Base-by-base conservation (phyloP, 2,797 vertebrate genomes). In the Amblyraja radiata region DNA sequence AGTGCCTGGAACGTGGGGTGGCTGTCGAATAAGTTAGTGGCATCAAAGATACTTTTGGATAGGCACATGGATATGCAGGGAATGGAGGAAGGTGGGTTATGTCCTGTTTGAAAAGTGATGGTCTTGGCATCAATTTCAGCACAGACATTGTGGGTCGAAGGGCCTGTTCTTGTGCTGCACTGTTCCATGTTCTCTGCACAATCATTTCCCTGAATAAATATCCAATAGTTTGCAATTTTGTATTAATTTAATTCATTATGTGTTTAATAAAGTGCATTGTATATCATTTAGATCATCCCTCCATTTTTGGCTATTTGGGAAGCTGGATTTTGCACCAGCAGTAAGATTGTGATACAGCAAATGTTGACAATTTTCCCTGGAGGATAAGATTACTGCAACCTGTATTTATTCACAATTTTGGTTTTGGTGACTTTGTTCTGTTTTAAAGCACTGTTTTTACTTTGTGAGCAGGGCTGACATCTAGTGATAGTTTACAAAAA, bases 391-490 rank as follows among this genome's bases (percentile, higher is more conserved):
- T 25, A 54, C 4, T 76, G 0, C 25, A 74, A 28, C 28, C 23
- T 9, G 23, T 68, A 73, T 25, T 46, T 91, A 88, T 88, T 61
- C 11, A 14, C 18, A 16, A 6, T 36, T 36, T 18, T 68, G 65
- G 2, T 10, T 88, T 36, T n/a, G 11, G 46, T 36, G 11, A 39
- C 23, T 28, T 90, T 39, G 36, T n/a, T 73, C 6, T 76, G 28
- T 76, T 92, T 92, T 28, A 13, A 92, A 63, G 18, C 46, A 54
- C 39, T 92, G 23, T 54, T 58, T 90, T 74, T 74, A 92, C 71
- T 92, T 76, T 76, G 71, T 92, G 90, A 76, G 7, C 90, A 54
- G 90, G 90, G 13, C 90, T 92, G 90, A 92, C 90, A 92, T 92
- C 90, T 92, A 92, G 39, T 76, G 90, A 92, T 92, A 73, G 65